Base-by-base conservation (phyloP, 2,888 invertebrate genomes). In the Serrognathus titanus region DNA sequence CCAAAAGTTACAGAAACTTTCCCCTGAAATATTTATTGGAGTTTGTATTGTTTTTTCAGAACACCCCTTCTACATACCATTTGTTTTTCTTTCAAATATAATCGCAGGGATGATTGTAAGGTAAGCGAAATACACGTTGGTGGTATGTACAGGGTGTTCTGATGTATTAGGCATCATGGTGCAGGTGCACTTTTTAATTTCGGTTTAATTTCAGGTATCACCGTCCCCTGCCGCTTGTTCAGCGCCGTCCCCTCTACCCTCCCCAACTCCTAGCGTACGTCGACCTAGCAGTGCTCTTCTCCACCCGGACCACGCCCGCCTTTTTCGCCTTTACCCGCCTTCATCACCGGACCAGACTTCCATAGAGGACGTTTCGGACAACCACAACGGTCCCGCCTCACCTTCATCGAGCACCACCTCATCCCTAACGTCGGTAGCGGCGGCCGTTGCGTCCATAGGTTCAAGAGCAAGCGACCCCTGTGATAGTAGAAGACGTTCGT, bases 271-370 rank as follows among this genome's bases (percentile, higher is more conserved):
- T 24, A 75, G 75, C 57, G 55, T 73, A 48, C 75, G 83, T 41
- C 77, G 86, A 53, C 84, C 85, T 51, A 85, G 85, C 64, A 80
- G 80, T 66, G 78, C 80, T 45, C 77, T 87, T 2, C 78, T 88
- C 54, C 88, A 88, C 77, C 88, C 88, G 6, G 86, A 88, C 69
- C 87, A 87, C 73, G 88, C 88, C 16, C 77, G 86, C 9, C 75
- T 86, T n/a, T 80, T 85, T 16, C 76, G 75, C 69, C 77, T 71
- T 67, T 80, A 66, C 71, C 80, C 62, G 66, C 74, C 46, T 61
- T 68, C 71, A 73, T 74, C 73, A 69, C 74, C 80, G 3, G 76
- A 79, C 0, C 80, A 81, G 55, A 75, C 75, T 11, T 74, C 76
- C 4, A 68, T 77, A 54, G 81, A 81, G 57, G 78, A 78, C 59